phyloP scores from a whole-genome alignment of 2,888 invertebrate genomes.

The Adelognathus sp. region DNA sequence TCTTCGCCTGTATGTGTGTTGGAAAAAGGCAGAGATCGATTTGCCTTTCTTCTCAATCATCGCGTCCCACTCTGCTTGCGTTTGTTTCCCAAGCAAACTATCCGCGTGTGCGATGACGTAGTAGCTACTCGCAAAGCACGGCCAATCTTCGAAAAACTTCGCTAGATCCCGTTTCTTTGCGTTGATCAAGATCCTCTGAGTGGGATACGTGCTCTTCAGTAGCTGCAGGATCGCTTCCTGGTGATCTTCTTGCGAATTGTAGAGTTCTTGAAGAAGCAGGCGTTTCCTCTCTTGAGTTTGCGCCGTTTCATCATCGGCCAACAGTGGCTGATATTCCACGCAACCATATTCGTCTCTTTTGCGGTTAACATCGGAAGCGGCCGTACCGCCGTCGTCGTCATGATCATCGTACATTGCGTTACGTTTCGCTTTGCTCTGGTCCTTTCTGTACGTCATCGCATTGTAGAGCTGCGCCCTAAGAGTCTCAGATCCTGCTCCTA shows the following conservation, averaged over 20 bases:
- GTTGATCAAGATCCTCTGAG: not conserved
- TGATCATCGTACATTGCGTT: not conserved
- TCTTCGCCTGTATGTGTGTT: conserved; percentile 2
- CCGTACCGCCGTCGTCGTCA: not conserved
- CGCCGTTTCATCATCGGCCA: not conserved
- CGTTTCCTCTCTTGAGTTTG: not conserved
- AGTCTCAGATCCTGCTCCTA: not conserved
- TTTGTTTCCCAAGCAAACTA: conserved; percentile 7
- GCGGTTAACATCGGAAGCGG: not conserved
- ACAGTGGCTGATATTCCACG: not conserved
- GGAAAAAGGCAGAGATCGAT: not conserved
- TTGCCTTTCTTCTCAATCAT: conserved; percentile 10
- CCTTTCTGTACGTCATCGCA: not conserved
- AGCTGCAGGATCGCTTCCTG: not conserved
- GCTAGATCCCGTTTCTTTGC: not conserved
- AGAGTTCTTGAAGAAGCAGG: not conserved
- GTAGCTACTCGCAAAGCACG: not conserved
- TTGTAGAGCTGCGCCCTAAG: not conserved
- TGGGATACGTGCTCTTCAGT: not conserved
- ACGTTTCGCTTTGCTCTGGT: not conserved
- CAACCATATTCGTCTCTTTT: not conserved
- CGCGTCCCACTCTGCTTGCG: not conserved
- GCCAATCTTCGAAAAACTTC: not conserved
- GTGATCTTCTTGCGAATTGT: not conserved
- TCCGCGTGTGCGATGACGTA: not conserved